Evolutionary conservation across 2,797 vertebrate species (phyloP).

Genomic region (Microcaecilia unicolor): DNA sequence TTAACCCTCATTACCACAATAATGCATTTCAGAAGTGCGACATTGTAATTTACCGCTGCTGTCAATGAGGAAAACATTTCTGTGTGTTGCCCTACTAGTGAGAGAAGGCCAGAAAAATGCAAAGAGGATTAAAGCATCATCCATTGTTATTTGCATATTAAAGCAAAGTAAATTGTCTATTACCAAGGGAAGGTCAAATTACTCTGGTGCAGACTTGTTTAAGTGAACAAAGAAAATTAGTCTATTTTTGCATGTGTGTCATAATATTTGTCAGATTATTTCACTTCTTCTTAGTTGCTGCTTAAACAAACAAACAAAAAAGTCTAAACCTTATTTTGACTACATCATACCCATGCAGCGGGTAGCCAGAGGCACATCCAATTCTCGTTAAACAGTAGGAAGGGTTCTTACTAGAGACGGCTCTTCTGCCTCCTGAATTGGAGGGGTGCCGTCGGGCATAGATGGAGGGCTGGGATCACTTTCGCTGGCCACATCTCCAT

Average conservation of each 20-base stretch:
- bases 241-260: neutral
- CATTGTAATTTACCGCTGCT: no score
- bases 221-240: neutral
- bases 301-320: conserved; percentile 45
- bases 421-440: conserved; percentile 90
- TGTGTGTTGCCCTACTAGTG: no score
- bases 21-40: no score
- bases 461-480: conserved; percentile 89
- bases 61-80: no score
- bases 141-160: conserved; percentile 3
- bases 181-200: conserved; percentile 1
- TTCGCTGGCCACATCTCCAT: conserved; percentile 95
- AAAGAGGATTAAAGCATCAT: conserved; percentile 7
- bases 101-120: neutral
- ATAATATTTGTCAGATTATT: neutral
- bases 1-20: no score
- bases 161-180: conserved; percentile 3
- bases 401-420: conserved; percentile 90
- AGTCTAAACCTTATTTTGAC: conserved; percentile 46
- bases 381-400: conserved; percentile 57
- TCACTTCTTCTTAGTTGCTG: conserved; percentile 19
- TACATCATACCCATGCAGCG: conserved; percentile 54
- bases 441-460: conserved; percentile 83
- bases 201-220: conserved; percentile 12
- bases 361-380: conserved; percentile 53